These are phyloP conservation scores for Amphipoea lucens DNA, from an alignment of 2,888 invertebrate species.

Conservation along the genomic window DNA sequence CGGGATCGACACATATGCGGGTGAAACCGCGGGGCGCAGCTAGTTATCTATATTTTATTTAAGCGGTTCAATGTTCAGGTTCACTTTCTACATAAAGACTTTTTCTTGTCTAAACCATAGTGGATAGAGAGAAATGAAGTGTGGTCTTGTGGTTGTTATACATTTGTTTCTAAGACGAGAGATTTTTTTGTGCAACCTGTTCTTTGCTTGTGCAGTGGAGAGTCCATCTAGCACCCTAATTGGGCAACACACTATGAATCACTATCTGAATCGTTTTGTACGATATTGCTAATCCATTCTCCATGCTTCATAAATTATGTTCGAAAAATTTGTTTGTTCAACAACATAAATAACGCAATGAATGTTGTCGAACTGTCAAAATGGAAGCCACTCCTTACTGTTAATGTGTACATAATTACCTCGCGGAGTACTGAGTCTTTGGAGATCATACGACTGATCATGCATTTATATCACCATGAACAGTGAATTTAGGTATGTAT, in stretches of 20 bases:
- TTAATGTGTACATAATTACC: neutral
- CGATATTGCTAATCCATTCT: neutral
- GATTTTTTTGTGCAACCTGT: neutral
- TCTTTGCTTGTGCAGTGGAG: neutral
- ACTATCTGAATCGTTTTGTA: neutral
- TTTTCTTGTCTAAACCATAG: constrained; percentile 6
- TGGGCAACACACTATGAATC: neutral
- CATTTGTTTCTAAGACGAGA: neutral
- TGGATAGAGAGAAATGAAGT: constrained; percentile 2
- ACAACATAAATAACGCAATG: too few species aligned
- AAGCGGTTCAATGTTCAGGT: neutral
- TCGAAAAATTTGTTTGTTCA: too few species aligned
- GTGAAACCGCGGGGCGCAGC: too few species aligned
- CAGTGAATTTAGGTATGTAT: neutral
- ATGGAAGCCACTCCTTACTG: neutral
- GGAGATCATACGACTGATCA: neutral
- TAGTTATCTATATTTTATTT: constrained; percentile 17
- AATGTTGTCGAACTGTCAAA: neutral
- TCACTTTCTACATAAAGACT: constrained; percentile 36
- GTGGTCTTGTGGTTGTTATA: constrained; percentile 4
- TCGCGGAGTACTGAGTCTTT: too few species aligned
- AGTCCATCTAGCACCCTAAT: neutral
- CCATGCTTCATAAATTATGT: too few species aligned
- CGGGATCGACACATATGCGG: too few species aligned
- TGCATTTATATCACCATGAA: neutral